Conservation (phyloP, 2,888 invertebrate species). For the Stenchaetothrips biformis region DNA sequence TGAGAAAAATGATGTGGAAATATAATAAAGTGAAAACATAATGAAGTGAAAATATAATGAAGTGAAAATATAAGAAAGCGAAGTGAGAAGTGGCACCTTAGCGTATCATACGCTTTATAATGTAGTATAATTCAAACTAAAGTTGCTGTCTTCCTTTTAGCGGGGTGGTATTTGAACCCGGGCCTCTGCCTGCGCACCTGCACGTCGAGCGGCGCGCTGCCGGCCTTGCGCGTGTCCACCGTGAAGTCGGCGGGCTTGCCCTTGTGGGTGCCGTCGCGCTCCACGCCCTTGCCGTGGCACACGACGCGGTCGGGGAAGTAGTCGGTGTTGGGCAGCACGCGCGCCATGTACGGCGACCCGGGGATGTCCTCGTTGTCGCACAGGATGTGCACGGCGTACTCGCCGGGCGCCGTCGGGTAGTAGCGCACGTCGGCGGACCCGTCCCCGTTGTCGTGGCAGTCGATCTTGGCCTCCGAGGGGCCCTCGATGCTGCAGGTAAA, state of each 20-base stretch:
- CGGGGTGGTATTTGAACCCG: neutral
- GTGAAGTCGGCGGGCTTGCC: conserved; percentile 68
- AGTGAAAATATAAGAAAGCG: too few relatives aligned
- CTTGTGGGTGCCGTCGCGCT: conserved; percentile 58
- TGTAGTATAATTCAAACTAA: too few relatives aligned
- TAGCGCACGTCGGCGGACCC: conserved; percentile 80
- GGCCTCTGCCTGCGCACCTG: conserved; percentile 47
- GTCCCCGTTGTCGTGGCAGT: conserved; percentile 81
- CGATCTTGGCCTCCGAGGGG: conserved; percentile 80
- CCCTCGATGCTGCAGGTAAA: conserved; percentile 77
- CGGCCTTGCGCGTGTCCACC: conserved; percentile 71
- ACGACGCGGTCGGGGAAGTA: conserved; percentile 70
- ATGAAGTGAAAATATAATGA: too few relatives aligned
- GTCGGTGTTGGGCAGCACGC: conserved; percentile 65
- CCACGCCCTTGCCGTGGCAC: conserved; percentile 65
- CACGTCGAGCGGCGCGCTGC: conserved; percentile 65
- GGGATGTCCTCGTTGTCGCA: conserved; percentile 88
- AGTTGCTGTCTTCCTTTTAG: too few relatives aligned
- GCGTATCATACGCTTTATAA: too few relatives aligned
- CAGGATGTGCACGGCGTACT: conserved; percentile 79
- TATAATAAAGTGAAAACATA: too few relatives aligned
- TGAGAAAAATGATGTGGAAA: too few relatives aligned
- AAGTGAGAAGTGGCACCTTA: too few relatives aligned
- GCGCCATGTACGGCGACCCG: conserved; percentile 78
- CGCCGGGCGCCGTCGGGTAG: conserved; percentile 73